Evolutionary conservation across 2,888 invertebrate genomes (phyloP), one percentile per base, ranked within the genome.

Genomic region (Hetaerina titia): DNA sequence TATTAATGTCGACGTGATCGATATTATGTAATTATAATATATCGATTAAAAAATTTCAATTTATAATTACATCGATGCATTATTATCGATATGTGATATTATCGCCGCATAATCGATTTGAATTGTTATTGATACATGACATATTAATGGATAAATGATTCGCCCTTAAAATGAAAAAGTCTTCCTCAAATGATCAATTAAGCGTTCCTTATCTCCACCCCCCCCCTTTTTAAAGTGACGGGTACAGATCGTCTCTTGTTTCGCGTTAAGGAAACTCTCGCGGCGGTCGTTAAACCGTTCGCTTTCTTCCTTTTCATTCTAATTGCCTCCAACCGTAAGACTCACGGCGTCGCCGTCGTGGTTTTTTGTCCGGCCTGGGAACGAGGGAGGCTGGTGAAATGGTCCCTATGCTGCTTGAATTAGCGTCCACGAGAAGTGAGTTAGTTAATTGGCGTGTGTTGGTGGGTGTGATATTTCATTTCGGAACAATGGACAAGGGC

Each of bases 261-360:
- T 81, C 81, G 81, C 81, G 81, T 0, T n/a, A 81, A 31, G 81
- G 81, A 81, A 69, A 81, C 31, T 81, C 81, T n/a, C 81, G 81
- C 31, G 19, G 2, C 81, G 31, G 25, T 31, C 81, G 31, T 81
- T 31, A 81, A 45, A 31, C 81, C 13, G 7, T 31, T 81, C 81
- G n/a, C 69, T n/a, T 7, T 22, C 8, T 69, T 17, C 69, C 17
- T n/a, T 31, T 25, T 81, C 15, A 13, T 31, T 81, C 25, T 81
- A 81, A 81, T 81, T 81, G 81, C 22, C 15, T 45, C 45, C 25
- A 7, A 19, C 69, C n/a, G 45, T 7, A 19, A 17, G 31, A 31
- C 31, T 31, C 81, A 8, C 25, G 81, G 15, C 31, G 69, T 69
- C 69, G 25, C 25, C 25, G 9, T 22, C 31, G 25, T 31, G 81